A percentile compares a stretch with the other conserved stretches of the same genome.
phyloP scores from a whole-genome alignment of 1,140 invertebrate genomes.

The Drosophila aff. region DNA sequence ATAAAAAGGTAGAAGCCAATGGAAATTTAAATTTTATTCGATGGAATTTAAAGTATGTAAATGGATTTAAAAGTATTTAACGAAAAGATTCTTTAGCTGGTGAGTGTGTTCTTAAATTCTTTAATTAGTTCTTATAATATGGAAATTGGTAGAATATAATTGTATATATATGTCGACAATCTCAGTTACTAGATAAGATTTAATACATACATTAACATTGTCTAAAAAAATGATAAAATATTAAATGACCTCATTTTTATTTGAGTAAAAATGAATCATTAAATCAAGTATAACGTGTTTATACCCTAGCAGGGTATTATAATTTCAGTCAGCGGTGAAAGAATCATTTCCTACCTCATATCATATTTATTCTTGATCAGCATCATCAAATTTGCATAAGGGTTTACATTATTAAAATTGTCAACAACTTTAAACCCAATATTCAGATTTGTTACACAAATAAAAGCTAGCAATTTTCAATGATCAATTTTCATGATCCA shows the following conservation, averaged over 20 bases:
- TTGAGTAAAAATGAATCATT: not conserved
- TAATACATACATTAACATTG: not conserved
- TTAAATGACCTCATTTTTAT: conserved; percentile 3
- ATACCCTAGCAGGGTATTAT: no score
- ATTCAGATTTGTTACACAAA: no score
- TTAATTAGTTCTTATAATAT: not conserved
- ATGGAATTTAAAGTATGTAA: no score
- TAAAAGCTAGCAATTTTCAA: no score
- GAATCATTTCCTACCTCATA: no score
- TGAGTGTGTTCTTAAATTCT: not conserved
- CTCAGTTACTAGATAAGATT: conserved; percentile 10
- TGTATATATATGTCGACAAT: not conserved
- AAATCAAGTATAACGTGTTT: not conserved
- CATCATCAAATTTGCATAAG: no score
- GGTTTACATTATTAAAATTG: no score
- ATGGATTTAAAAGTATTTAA: not conserved
- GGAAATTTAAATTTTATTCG: not conserved
- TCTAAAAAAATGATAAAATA: conserved; percentile 5
- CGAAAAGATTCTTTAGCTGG: not conserved
- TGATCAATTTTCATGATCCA: no score
- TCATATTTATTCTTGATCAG: no score
- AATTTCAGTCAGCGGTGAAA: no score
- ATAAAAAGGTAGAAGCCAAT: conserved; percentile 14
- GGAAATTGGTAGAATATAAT: not conserved
- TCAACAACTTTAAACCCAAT: no score